Conservation (phyloP, 2,113 vertebrate genomes). For the Halcyon senegalensis region DNA sequence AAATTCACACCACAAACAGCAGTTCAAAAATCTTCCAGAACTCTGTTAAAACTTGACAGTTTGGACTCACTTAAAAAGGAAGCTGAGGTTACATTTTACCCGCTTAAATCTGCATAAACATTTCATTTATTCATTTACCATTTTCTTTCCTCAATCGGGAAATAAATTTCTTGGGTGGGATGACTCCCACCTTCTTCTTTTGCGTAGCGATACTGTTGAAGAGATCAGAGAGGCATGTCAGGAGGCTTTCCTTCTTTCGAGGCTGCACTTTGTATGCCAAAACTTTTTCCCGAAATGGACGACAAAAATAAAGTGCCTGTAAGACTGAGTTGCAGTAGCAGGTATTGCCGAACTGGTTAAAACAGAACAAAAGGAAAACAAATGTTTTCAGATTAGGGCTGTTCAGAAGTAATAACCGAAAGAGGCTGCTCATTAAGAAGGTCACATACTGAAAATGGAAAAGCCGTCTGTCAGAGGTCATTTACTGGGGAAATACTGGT, state of each 20-base stretch:
- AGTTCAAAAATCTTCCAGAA: neutral
- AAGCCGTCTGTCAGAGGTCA: neutral
- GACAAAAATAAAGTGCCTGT: constrained; percentile 93
- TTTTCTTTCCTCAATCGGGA: constrained; percentile 91
- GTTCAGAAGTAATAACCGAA: neutral
- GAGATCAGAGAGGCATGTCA: constrained; percentile 90
- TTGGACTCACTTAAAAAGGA: neutral
- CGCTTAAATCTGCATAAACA: neutral
- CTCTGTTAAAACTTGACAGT: neutral
- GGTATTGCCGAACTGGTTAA: constrained; percentile 90
- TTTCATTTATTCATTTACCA: constrained; percentile 65
- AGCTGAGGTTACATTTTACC: fast-evolving
- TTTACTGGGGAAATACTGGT: neutral
- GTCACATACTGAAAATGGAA: neutral
- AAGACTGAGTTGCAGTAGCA: constrained; percentile 96
- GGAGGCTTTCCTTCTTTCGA: constrained; percentile 89
- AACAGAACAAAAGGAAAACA: constrained; percentile 31
- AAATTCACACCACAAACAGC: neutral
- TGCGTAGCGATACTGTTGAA: constrained; percentile 94
- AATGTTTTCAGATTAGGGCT: neutral
- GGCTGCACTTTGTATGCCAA: constrained; percentile 92
- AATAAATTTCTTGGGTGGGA: constrained; percentile 94
- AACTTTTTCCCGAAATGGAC: constrained; percentile 93
- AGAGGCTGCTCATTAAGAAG: neutral
- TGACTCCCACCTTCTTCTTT: constrained; percentile 95